Percentiles rank a stretch among this genome's conserved stretches.
Evolutionary conservation across 2,113 vertebrate genomes (phyloP).

Genomic region (Erinaceus europaeus): DNA sequence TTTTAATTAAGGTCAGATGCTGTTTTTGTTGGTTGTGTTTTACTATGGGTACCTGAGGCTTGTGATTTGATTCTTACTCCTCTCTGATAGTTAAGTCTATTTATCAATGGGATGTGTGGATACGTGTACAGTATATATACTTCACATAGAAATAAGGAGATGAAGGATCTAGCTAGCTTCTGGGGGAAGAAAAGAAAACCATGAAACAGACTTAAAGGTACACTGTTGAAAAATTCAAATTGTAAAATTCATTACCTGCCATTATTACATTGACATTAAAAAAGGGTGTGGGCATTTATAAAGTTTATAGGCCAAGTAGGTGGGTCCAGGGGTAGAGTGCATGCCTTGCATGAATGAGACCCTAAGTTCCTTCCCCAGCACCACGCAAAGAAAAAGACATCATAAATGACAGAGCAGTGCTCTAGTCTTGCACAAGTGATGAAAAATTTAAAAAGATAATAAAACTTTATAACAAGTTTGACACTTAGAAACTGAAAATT

Average conservation of each 20-base stretch:
- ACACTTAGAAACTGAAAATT: conserved; percentile 32
- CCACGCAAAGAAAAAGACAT: too few species aligned
- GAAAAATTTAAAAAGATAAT: too few species aligned
- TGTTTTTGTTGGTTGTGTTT: background rate
- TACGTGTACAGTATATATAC: background rate
- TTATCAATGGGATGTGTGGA: too few species aligned
- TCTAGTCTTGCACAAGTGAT: too few species aligned
- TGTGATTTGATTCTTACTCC: background rate
- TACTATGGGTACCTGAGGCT: background rate
- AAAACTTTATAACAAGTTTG: conserved; percentile 46
- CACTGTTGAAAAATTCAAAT: conserved; percentile 33
- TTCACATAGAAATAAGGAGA: conserved; percentile 13
- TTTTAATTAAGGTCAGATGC: background rate
- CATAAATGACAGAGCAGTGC: too few species aligned
- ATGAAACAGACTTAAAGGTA: conserved; percentile 26
- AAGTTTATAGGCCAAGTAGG: too few species aligned
- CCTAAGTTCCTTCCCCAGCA: too few species aligned
- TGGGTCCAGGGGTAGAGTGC: too few species aligned
- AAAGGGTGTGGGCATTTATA: too few species aligned
- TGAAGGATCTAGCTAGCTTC: conserved; percentile 17
- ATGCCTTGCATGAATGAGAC: too few species aligned
- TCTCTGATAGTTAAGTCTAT: background rate
- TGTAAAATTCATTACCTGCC: conserved; percentile 36
- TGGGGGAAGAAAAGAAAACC: background rate
- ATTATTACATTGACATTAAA: conserved; percentile 36